A percentile compares a stretch with the other conserved stretches of the same genome.
These are phyloP conservation scores for Xestia c-nigrum DNA, from an alignment of 2,888 invertebrate genomes.

Conservation along the genomic window DNA sequence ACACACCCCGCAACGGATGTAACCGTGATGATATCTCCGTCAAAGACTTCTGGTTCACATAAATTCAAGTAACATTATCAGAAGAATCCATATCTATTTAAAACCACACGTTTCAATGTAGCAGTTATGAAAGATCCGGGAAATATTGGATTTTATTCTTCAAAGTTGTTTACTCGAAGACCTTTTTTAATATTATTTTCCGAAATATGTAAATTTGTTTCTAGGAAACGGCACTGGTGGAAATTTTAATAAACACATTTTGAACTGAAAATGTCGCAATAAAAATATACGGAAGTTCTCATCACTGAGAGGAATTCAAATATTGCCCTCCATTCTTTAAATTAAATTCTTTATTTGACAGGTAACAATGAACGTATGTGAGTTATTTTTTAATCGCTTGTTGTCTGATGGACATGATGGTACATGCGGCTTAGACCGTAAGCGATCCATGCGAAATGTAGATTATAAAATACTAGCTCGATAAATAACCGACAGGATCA, in stretches of 20 bases:
- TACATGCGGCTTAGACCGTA: background rate
- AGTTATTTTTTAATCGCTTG: background rate
- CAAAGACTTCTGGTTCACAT: conserved; percentile 56
- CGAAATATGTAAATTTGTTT: background rate
- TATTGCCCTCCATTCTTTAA: background rate
- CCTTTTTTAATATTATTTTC: background rate
- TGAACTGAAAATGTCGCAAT: conserved; percentile 10
- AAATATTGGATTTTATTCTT: background rate
- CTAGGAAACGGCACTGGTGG: background rate
- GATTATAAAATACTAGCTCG: too few relatives aligned
- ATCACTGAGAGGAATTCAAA: conserved; percentile 2
- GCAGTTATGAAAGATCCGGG: background rate
- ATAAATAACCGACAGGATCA: too few relatives aligned
- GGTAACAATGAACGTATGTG: background rate
- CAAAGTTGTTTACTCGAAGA: background rate
- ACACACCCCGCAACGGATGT: conserved; percentile 32
- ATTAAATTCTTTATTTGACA: conserved; percentile 10
- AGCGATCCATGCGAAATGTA: background rate
- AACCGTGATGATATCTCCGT: conserved; percentile 54
- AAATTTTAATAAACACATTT: conserved; percentile 17
- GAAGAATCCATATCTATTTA: conserved; percentile 21
- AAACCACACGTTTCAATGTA: conserved; percentile 1
- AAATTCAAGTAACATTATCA: conserved; percentile 43
- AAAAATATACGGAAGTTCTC: background rate
- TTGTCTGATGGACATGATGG: background rate